phyloP scores from a whole-genome alignment of 2,113 vertebrate genomes.

The Scopus umbretta region DNA sequence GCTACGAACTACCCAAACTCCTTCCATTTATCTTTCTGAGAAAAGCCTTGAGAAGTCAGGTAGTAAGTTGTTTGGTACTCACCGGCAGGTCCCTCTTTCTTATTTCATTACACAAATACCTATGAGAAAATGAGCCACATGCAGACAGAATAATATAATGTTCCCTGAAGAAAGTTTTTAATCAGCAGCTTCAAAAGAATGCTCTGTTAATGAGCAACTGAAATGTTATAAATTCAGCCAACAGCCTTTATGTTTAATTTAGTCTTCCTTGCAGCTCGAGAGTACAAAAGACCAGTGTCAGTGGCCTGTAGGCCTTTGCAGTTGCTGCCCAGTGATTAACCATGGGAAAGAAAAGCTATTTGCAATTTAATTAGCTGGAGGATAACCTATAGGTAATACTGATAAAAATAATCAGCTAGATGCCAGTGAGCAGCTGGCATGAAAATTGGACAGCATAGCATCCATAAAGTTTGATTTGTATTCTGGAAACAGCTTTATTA shows the following conservation, averaged over 20 bases:
- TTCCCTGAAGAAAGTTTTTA: conserved; percentile 22
- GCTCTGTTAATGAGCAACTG: conserved; percentile 18
- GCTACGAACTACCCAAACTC: background rate
- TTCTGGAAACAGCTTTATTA: background rate
- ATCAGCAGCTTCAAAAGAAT: conserved; percentile 26
- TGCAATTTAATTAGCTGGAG: conserved; percentile 33
- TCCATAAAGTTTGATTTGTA: background rate
- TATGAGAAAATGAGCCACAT: background rate
- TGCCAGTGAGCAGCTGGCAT: background rate
- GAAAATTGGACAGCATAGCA: background rate
- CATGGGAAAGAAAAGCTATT: conserved; percentile 18
- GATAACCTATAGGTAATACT: background rate
- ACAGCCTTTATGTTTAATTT: conserved; percentile 19
- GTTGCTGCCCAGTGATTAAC: conserved; percentile 20
- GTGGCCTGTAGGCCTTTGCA: background rate
- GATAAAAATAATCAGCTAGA: background rate
- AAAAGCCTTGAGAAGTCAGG: background rate
- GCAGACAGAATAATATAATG: background rate
- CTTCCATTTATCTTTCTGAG: background rate
- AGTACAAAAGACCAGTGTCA: conserved; percentile 38
- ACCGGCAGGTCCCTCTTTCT: background rate
- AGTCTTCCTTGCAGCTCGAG: background rate
- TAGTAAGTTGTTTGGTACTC: background rate
- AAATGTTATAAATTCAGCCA: conserved; percentile 40
- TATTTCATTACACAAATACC: background rate